These are phyloP conservation scores for Eupithecia dodoneata DNA, from an alignment of 2,888 invertebrate species.

Conservation along the genomic window DNA sequence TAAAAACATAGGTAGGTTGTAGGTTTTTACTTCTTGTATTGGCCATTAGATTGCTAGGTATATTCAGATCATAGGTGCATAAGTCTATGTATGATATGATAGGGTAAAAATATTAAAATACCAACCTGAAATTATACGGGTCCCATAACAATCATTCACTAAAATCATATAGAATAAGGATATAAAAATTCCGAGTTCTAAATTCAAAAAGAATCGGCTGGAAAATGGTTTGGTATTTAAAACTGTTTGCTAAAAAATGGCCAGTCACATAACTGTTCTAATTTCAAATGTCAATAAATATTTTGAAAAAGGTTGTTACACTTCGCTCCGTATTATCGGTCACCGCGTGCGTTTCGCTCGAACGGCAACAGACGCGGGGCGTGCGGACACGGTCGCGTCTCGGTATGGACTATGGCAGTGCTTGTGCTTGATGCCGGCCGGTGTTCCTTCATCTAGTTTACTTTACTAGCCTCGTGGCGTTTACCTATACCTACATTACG, in stretches of 20 bases:
- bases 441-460: slow-evolving; percentile 43
- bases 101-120: neutral
- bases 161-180: slow-evolving; percentile 8
- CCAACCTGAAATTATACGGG: slow-evolving; percentile 8
- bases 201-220: slow-evolving; percentile 30
- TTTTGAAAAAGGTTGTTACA: slow-evolving; percentile 41
- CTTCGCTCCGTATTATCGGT: slow-evolving; percentile 47
- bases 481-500: slow-evolving; percentile 40
- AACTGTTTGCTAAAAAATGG: slow-evolving; percentile 33
- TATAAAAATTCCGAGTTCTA: slow-evolving; percentile 19
- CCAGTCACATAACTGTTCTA: slow-evolving; percentile 21
- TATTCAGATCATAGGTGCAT: neutral
- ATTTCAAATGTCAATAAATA: slow-evolving; percentile 29
- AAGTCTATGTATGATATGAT: neutral
- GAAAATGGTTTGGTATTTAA: slow-evolving; percentile 33
- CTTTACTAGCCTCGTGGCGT: slow-evolving; percentile 44
- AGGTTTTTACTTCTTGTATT: neutral
- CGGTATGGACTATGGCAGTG: slow-evolving; percentile 67
- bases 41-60: neutral
- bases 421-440: slow-evolving; percentile 42
- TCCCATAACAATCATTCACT: slow-evolving; percentile 29
- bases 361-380: slow-evolving; percentile 60
- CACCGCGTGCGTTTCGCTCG: slow-evolving; percentile 62
- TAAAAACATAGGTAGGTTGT: neutral
- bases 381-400: slow-evolving; percentile 66